These are phyloP conservation scores for Spialia ferax DNA, from an alignment of 2,888 invertebrate genomes.

Conservation along the genomic window DNA sequence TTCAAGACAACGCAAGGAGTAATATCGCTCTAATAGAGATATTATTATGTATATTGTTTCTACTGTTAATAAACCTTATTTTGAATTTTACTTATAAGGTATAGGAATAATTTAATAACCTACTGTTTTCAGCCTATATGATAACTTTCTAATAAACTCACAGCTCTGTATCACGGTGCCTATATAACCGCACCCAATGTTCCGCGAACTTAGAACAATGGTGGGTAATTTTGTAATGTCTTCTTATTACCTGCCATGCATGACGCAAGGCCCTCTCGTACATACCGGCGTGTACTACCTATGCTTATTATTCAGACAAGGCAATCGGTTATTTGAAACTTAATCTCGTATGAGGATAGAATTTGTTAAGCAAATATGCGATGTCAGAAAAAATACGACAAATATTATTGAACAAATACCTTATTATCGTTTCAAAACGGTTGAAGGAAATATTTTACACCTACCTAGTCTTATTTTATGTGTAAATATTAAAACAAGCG, in stretches of 20 bases:
- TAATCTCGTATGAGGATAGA: conserved; percentile 57
- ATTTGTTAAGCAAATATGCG: conserved; percentile 45
- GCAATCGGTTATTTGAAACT: conserved; percentile 62
- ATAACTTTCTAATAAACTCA: neutral
- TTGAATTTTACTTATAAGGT: neutral
- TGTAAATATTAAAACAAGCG: too few species aligned
- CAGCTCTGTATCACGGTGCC: conserved; percentile 4
- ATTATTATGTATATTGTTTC: too few species aligned
- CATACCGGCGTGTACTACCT: conserved; percentile 54
- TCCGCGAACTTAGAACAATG: conserved; percentile 83
- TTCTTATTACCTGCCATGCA: conserved; percentile 77
- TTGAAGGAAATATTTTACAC: too few species aligned
- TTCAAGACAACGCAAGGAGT: too few species aligned
- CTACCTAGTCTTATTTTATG: too few species aligned
- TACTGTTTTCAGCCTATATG: neutral
- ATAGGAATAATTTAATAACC: neutral
- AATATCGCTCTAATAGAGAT: too few species aligned
- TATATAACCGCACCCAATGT: conserved; percentile 52
- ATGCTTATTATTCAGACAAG: conserved; percentile 69
- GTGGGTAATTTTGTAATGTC: conserved; percentile 83
- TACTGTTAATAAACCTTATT: too few species aligned
- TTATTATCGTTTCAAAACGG: too few species aligned
- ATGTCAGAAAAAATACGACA: conserved; percentile 16
- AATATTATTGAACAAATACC: neutral
- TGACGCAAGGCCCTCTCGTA: conserved; percentile 74